Evolutionary conservation across 2,797 vertebrate species (phyloP).

Genomic region (Mormyrops attenuatus): DNA sequence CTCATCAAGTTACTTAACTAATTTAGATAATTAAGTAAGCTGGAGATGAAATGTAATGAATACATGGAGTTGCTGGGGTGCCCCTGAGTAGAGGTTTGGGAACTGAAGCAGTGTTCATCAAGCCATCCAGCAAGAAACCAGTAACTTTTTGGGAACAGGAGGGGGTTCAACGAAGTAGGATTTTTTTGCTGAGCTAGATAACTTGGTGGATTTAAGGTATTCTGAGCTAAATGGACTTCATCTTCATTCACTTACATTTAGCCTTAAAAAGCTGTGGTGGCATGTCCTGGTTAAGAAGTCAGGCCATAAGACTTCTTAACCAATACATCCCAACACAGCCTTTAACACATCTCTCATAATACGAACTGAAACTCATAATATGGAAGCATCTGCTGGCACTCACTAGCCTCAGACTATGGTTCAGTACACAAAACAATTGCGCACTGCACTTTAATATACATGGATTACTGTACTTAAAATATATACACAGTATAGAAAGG

Average conservation of each 20-base stretch:
- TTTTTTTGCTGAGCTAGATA: no score
- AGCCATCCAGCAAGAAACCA: neutral
- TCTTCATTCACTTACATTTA: neutral
- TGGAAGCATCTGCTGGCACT: neutral
- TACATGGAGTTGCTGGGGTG: neutral
- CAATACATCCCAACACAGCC: neutral
- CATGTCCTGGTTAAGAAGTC: neutral
- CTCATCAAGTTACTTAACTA: neutral
- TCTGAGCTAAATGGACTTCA: neutral
- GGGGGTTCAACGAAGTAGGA: no score
- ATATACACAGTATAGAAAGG: neutral
- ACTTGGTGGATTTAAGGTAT: neutral
- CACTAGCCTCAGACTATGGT: neutral
- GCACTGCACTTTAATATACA: neutral
- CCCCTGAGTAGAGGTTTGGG: neutral
- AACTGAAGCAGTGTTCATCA: neutral
- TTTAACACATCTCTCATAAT: neutral
- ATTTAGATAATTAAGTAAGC: neutral
- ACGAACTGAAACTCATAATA: neutral
- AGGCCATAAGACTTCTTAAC: neutral
- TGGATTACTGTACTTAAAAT: neutral
- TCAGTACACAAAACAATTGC: neutral
- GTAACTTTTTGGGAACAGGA: no score
- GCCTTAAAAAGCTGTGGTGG: neutral
- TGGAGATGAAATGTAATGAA: neutral